phyloP scores from a whole-genome alignment of 2,888 invertebrate species.

The Conchocele bisecta region DNA sequence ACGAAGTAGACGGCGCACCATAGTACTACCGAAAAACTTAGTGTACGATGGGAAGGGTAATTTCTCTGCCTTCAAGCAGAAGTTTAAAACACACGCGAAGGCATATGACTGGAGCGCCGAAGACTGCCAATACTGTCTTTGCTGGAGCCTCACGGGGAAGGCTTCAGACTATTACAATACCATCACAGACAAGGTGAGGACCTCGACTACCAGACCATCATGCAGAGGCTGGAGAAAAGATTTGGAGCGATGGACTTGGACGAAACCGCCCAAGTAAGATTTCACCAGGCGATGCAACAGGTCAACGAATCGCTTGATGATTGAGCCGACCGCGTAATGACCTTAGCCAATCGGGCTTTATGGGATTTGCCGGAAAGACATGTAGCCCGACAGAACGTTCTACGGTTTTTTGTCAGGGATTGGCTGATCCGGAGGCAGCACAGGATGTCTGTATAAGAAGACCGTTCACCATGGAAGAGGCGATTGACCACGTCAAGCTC shows the following conservation, averaged over 20 bases:
- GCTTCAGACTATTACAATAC: conserved; percentile 1
- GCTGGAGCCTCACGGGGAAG: conserved; percentile 5
- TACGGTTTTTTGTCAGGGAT: conserved; percentile 1
- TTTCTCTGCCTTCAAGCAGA: conserved; percentile 4
- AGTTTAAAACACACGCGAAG: neutral
- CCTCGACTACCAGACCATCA: neutral
- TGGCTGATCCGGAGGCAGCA: neutral
- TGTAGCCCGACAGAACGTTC: neutral
- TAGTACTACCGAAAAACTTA: neutral
- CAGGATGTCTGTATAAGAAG: neutral
- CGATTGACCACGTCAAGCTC: too few species aligned
- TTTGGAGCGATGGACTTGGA: neutral
- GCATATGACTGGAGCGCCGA: neutral
- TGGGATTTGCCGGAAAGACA: neutral
- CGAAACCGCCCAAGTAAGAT: neutral
- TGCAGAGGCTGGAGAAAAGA: neutral
- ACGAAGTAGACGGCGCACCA: too few species aligned
- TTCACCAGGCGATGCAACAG: neutral
- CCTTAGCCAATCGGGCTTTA: neutral
- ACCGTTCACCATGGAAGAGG: neutral
- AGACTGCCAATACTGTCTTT: neutral
- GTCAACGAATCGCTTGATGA: neutral
- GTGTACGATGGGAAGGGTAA: neutral
- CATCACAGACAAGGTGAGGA: neutral
- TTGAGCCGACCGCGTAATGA: neutral